phyloP scores from a whole-genome alignment of 2,888 invertebrate genomes.

The Spatulosminthurus flaviceps region DNA sequence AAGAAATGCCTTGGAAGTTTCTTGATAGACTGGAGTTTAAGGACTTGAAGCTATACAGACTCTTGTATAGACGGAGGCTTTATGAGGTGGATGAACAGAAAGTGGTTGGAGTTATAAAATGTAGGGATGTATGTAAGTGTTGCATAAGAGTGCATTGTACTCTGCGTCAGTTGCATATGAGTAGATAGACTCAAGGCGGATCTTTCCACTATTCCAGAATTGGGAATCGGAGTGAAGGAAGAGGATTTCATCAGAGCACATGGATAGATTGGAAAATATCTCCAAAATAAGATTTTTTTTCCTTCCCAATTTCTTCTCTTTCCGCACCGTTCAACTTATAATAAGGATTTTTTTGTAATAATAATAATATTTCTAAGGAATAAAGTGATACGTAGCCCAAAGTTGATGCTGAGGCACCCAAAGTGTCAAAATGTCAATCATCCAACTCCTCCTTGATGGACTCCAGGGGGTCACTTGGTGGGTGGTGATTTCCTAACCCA shows the following conservation, averaged over 20 bases:
- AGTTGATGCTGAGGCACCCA: conserved; percentile 55
- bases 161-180: neutral
- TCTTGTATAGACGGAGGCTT: too few relatives aligned
- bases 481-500: conserved; percentile 58
- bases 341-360: conserved; percentile 36
- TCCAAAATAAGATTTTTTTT: conserved; percentile 45
- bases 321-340: conserved; percentile 30
- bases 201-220: conserved; percentile 40
- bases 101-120: too few relatives aligned
- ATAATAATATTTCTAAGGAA: conserved; percentile 23
- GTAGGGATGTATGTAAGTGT: too few relatives aligned
- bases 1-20: too few relatives aligned
- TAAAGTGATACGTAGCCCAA: conserved; percentile 5
- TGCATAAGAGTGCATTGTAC: neutral
- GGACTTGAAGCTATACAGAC: too few relatives aligned
- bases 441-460: conserved; percentile 63
- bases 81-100: too few relatives aligned
- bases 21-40: too few relatives aligned
- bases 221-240: conserved; percentile 45
- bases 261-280: conserved; percentile 49
- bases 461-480: conserved; percentile 64
- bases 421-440: conserved; percentile 64
- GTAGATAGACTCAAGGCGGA: neutral
- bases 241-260: conserved; percentile 27
- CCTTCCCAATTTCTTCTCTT: conserved; percentile 14